Evolutionary conservation across 2,888 invertebrate genomes (phyloP).

Genomic region (Strigamia maritima): DNA sequence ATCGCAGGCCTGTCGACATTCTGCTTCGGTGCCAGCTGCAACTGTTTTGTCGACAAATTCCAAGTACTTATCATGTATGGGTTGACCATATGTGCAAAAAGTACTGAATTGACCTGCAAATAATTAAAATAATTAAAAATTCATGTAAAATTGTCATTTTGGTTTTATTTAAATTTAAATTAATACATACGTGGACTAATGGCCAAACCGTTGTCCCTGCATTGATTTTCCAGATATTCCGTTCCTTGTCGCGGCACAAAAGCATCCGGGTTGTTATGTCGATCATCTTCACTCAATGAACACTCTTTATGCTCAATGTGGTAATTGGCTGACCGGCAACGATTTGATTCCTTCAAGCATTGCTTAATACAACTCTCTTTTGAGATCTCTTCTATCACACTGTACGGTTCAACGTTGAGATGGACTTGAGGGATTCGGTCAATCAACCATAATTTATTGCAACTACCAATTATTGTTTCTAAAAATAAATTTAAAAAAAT

Average conservation of each 20-base stretch:
- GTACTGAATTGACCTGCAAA: slow-evolving; percentile 39
- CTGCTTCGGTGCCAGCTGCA: slow-evolving; percentile 51
- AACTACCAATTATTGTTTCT: neutral
- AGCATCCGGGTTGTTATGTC: neutral
- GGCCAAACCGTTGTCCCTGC: neutral
- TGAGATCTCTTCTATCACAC: neutral
- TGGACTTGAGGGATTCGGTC: neutral
- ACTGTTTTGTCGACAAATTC: slow-evolving; percentile 53
- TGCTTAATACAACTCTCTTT: neutral
- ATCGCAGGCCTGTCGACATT: slow-evolving; percentile 54
- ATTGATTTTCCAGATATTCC: neutral
- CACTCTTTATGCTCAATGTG: neutral
- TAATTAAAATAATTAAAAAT: too few species aligned
- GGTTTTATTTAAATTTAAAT: too few species aligned
- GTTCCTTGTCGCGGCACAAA: neutral
- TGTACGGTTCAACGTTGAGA: neutral
- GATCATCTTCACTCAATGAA: neutral
- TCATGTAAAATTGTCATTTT: too few species aligned
- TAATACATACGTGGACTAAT: neutral
- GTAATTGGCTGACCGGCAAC: neutral
- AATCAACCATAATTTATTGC: neutral
- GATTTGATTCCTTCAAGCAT: too few species aligned
- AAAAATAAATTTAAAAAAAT: neutral
- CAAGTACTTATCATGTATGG: slow-evolving; percentile 51
- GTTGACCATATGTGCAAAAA: slow-evolving; percentile 50